phyloP scores from a whole-genome alignment of 2,113 vertebrate species.

The Carollia perspicillata region DNA sequence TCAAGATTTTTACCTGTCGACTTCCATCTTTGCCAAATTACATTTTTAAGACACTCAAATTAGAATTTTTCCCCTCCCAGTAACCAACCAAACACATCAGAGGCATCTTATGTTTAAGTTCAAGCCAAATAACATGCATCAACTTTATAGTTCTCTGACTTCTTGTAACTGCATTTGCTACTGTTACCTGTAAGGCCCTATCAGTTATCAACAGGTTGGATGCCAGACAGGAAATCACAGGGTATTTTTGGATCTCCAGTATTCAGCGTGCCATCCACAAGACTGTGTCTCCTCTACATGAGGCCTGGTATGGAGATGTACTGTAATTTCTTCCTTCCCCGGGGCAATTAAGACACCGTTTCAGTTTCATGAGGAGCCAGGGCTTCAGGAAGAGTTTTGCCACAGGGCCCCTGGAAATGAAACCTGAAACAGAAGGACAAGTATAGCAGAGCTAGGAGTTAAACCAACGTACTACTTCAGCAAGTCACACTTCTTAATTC shows the following conservation, averaged over 20 bases:
- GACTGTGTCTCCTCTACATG: neutral
- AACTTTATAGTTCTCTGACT: neutral
- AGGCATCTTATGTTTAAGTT: neutral
- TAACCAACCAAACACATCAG: neutral
- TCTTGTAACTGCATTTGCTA: neutral
- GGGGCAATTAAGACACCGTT: constrained; percentile 76
- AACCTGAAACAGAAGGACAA: constrained; percentile 82
- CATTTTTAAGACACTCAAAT: neutral
- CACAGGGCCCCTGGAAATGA: constrained; percentile 93
- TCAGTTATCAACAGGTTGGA: neutral
- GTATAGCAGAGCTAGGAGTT: neutral
- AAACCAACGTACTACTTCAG: accelerated
- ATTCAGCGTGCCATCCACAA: neutral
- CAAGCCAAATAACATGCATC: neutral
- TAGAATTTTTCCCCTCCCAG: neutral
- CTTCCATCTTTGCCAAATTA: neutral
- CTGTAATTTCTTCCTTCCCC: neutral
- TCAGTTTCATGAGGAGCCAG: constrained; percentile 88
- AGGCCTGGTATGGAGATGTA: neutral
- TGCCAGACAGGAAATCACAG: neutral
- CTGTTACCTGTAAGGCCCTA: neutral
- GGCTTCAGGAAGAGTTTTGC: constrained; percentile 89
- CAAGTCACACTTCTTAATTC: neutral
- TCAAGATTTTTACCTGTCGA: neutral
- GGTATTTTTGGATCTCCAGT: neutral